Percentiles rank a stretch among this genome's conserved stretches.
Conservation (phyloP, 1,140 invertebrate species). For the Hylyphantes graminicola region DNA sequence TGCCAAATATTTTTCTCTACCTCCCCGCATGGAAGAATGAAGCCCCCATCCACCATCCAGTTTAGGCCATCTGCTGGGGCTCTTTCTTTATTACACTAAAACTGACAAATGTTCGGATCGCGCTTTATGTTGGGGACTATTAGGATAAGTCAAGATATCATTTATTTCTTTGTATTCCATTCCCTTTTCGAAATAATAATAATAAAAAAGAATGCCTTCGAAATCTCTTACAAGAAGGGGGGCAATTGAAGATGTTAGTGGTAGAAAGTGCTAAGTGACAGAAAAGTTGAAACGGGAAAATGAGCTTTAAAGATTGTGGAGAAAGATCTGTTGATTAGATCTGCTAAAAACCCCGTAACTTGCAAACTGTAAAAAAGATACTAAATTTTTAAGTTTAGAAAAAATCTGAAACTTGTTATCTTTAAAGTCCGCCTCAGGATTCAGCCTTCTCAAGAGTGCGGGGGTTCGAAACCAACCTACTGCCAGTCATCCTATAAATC, state of each 20-base stretch:
- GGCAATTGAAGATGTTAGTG: not conserved
- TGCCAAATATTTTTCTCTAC: not conserved
- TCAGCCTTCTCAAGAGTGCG: too few relatives aligned
- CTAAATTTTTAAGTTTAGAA: not conserved
- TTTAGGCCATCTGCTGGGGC: constrained; percentile 31
- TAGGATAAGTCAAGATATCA: constrained; percentile 40
- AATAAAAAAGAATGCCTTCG: not conserved
- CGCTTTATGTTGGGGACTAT: constrained; percentile 25
- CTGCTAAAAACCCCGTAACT: too few relatives aligned
- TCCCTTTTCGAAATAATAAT: not conserved
- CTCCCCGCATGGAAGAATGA: not conserved
- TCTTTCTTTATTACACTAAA: constrained; percentile 29
- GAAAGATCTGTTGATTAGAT: not conserved
- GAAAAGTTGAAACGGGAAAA: not conserved
- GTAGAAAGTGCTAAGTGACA: not conserved
- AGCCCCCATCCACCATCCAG: constrained; percentile 12
- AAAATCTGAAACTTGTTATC: not conserved
- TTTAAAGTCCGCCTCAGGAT: too few relatives aligned
- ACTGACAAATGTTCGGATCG: constrained; percentile 14
- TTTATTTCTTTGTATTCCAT: constrained; percentile 12
- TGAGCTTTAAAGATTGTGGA: not conserved
- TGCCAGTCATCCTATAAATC: too few relatives aligned
- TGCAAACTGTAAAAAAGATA: not conserved
- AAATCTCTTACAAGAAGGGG: not conserved
- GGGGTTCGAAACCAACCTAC: too few relatives aligned